Conservation (phyloP, 2,113 vertebrate species). For the Patagioenas fasciata region DNA sequence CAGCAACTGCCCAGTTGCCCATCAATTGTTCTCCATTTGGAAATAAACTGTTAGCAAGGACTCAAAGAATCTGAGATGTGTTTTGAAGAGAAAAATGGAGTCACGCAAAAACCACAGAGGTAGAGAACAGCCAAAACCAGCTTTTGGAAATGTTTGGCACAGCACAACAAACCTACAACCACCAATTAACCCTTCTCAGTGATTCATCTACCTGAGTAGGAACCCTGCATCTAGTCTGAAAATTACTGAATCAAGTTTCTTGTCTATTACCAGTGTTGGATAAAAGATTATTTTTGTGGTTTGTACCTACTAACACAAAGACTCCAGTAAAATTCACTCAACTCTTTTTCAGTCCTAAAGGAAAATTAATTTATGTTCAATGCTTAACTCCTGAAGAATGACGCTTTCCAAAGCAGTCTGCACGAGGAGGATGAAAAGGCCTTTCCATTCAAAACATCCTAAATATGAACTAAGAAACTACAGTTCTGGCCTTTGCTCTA, state of each 20-base stretch:
- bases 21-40: not conserved
- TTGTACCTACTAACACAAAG: not conserved
- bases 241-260: not conserved
- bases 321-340: not conserved
- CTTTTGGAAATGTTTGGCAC: not conserved
- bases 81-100: not conserved
- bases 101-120: not conserved
- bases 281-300: not conserved
- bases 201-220: not conserved
- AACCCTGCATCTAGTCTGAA: not conserved
- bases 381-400: not conserved
- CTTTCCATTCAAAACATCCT: not conserved
- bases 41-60: not conserved
- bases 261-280: not conserved
- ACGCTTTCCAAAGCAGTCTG: not conserved
- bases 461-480: not conserved
- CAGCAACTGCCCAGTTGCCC: not conserved
- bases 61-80: not conserved
- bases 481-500: not conserved
- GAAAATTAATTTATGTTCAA: not conserved
- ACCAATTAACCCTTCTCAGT: not conserved
- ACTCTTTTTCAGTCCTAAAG: not conserved
- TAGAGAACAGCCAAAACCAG: not conserved
- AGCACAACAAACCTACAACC: not conserved
- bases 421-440: not conserved